These are phyloP conservation scores for Cherax quadricarinatus DNA, from an alignment of 1,140 invertebrate species.

Conservation along the genomic window DNA sequence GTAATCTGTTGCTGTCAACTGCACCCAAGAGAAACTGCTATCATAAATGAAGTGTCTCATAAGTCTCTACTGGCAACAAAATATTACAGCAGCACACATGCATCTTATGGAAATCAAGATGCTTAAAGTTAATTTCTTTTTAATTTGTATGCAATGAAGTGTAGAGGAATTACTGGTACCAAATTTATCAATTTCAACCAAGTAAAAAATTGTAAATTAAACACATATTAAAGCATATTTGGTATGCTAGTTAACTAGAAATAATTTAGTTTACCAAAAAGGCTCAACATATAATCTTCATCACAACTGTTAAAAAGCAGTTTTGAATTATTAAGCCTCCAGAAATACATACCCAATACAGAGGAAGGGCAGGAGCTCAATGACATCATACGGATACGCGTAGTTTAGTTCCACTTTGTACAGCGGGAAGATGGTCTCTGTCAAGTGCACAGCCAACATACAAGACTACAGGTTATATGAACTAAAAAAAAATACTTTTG, in stretches of 20 bases:
- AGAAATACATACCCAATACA: constrained; percentile 87
- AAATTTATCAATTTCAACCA: not conserved
- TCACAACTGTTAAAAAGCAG: not conserved
- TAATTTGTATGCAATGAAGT: not conserved
- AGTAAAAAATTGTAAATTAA: not conserved
- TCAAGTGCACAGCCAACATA: constrained; percentile 75
- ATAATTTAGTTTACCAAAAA: not conserved
- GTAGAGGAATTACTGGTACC: not conserved
- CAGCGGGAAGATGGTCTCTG: constrained; percentile 94
- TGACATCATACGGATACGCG: constrained; percentile 98
- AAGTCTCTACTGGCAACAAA: not conserved
- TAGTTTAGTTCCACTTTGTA: constrained; percentile 96
- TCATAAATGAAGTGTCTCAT: not conserved
- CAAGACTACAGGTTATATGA: constrained; percentile 69
- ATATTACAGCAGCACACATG: not conserved
- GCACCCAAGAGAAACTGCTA: not conserved
- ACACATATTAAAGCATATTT: not conserved
- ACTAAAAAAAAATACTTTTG: constrained; percentile 75
- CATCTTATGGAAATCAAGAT: not conserved
- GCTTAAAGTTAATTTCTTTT: not conserved
- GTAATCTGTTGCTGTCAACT: not conserved
- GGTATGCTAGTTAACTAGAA: not conserved
- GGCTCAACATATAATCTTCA: not conserved
- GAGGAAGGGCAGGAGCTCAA: constrained; percentile 95
- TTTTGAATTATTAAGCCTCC: not conserved